Conservation (phyloP, 2,888 invertebrate species). For the Drosophila austrosaltans region DNA sequence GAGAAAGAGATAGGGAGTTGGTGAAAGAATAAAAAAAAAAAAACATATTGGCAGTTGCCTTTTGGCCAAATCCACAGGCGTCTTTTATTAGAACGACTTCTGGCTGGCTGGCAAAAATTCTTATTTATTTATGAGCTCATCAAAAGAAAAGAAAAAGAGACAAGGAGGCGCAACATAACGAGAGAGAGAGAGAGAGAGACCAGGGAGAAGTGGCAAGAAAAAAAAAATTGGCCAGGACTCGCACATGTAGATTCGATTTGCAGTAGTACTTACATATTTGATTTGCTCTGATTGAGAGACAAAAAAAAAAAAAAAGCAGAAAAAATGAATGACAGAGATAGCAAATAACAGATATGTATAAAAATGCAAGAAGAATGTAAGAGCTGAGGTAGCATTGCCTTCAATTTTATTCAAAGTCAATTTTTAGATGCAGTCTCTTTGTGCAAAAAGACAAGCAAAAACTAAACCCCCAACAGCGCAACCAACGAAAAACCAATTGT, state of each 20-base stretch:
- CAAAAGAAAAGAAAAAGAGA: slow-evolving; percentile 36
- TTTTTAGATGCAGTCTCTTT: slow-evolving; percentile 33
- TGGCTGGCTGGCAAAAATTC: slow-evolving; percentile 21
- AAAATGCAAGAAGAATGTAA: too few species aligned
- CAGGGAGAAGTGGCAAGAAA: background rate
- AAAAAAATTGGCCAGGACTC: slow-evolving; percentile 18
- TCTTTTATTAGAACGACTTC: slow-evolving; percentile 51
- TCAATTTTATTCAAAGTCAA: slow-evolving; percentile 39
- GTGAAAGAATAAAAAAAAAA: background rate
- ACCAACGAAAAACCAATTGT: slow-evolving; percentile 56
- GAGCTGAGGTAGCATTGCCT: background rate
- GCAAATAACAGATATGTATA: background rate
- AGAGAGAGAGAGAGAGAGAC: background rate
- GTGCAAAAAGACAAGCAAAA: background rate
- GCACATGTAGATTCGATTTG: slow-evolving; percentile 41
- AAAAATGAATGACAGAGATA: background rate
- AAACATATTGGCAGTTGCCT: slow-evolving; percentile 51
- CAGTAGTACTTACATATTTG: slow-evolving; percentile 54
- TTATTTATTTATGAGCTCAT: slow-evolving; percentile 55
- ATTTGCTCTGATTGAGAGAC: slow-evolving; percentile 50
- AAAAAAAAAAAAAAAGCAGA: slow-evolving; percentile 12
- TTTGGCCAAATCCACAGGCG: slow-evolving; percentile 19
- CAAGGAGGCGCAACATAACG: background rate
- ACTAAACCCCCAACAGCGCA: slow-evolving; percentile 30
- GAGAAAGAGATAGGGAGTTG: background rate